Conservation (phyloP, 2,888 invertebrate genomes). For the Athalia rosae region DNA sequence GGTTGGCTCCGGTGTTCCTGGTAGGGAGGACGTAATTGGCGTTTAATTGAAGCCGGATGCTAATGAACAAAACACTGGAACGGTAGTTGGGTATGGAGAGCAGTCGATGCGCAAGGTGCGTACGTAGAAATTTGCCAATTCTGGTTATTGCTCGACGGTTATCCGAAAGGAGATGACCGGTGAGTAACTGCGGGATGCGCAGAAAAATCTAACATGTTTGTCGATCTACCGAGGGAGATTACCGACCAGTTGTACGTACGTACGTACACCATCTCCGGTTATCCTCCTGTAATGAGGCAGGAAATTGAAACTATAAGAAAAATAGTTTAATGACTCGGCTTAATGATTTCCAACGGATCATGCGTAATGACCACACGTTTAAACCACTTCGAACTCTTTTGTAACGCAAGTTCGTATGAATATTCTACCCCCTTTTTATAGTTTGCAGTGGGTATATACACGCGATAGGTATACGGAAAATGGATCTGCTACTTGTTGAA, state of each 20-base stretch:
- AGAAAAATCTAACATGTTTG: constrained; percentile 17
- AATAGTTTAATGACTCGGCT: neutral
- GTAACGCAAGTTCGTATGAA: constrained; percentile 22
- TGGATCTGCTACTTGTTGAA: constrained; percentile 40
- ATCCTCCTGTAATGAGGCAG: constrained; percentile 28
- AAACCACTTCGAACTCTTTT: neutral
- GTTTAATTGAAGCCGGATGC: constrained; percentile 39
- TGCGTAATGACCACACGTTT: constrained; percentile 2
- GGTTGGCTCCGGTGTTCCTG: neutral
- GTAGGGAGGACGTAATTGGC: constrained; percentile 26
- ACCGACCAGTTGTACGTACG: constrained; percentile 21
- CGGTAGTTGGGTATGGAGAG: constrained; percentile 8
- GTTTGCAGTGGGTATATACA: no score
- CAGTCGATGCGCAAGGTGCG: constrained; percentile 28
- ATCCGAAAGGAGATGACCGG: constrained; percentile 28
- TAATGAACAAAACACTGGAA: constrained; percentile 33
- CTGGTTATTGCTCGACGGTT: constrained; percentile 21
- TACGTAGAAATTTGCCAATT: constrained; percentile 35
- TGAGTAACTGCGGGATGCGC: neutral
- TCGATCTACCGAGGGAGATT: constrained; percentile 20
- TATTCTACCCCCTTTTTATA: constrained; percentile 7
- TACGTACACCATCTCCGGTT: constrained; percentile 3
- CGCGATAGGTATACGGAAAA: constrained; percentile 13
- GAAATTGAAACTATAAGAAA: constrained; percentile 35
- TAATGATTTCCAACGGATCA: constrained; percentile 22